Base-by-base conservation (phyloP, 2,797 vertebrate genomes). In the Anisognathus igniventris region DNA sequence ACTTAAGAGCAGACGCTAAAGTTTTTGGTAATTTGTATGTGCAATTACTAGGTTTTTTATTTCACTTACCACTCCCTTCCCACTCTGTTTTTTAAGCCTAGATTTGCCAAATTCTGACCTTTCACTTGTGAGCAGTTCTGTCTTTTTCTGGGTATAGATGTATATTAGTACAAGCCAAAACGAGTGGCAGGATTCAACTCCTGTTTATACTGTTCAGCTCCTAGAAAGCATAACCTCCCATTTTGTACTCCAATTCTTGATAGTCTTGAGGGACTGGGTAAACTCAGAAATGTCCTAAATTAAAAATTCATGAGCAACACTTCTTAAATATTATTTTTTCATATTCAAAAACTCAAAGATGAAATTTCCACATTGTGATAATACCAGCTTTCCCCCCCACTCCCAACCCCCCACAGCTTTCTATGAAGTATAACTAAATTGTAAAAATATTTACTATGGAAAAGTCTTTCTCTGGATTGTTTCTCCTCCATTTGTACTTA, bases 341-440 rank as follows among this genome's bases (percentile, higher is more conserved):
- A 44, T 39, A 11, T 58, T 45, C 60, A 64, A 57, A 74, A 68
- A 42, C 8, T 47, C n/a, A 57, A 53, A 53, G 10, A 50, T 5
- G 10, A 42, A 14, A 45, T 82, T 71, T 76, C 72, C 39, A 70
- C 28, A 23, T 3, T 11, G 3, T 21, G n/a, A 12, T 45, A 57
- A 61, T 16, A 58, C 2, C 9, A 31, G 4, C 14, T 37, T 22
- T 22, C 7, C 6, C 19, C 6, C 12, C 10, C 1, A 2, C 33
- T 27, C n/a, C 28, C 17, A 9, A 42, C 16, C 2, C 5, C 13
- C 14, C 2, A 4, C 0, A 1, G 14, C 4, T 73, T 79, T 64
- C 45, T 37, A 6, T 14, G 30, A 71, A 75, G 8, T 11, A 37
- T 12, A 65, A 65, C 50, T 54, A 30, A 66, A 57, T 21, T 31